Conservation (phyloP, 2,113 vertebrate species). For the Mugil cephalus region DNA sequence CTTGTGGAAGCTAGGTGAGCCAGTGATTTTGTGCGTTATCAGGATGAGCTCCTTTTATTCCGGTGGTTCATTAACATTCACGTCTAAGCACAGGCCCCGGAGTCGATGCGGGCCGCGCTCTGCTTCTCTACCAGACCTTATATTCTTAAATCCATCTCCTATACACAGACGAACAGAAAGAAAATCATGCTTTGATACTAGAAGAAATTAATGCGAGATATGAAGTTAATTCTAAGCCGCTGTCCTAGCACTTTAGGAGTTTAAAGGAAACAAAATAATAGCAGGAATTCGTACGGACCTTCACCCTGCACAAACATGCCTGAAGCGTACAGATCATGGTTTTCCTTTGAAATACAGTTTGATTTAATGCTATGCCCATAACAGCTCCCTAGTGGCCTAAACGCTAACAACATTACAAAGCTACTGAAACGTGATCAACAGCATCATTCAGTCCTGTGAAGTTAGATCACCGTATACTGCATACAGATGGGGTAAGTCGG, state of each 20-base stretch:
- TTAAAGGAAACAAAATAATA: neutral
- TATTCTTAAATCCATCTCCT: neutral
- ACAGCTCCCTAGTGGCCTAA: neutral
- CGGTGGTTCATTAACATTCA: slow-evolving; percentile 42
- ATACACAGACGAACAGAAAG: neutral
- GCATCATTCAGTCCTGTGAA: neutral
- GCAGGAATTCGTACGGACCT: neutral
- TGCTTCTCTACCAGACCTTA: neutral
- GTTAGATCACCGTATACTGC: neutral
- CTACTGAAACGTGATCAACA: neutral
- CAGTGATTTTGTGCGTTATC: slow-evolving; percentile 41
- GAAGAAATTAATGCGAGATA: neutral
- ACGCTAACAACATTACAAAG: slow-evolving; percentile 25
- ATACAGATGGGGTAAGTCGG: slow-evolving; percentile 6
- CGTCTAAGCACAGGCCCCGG: neutral
- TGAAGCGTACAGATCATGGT: slow-evolving; percentile 4
- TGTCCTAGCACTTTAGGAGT: neutral
- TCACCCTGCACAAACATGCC: slow-evolving; percentile 5
- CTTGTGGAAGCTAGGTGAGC: slow-evolving; percentile 19
- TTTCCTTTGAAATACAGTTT: neutral
- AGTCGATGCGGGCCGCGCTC: neutral
- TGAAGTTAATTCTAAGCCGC: neutral
- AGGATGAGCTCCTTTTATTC: slow-evolving; percentile 16
- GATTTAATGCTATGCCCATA: neutral
- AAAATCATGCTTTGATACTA: slow-evolving; percentile 21